Evolutionary conservation across 2,113 vertebrate genomes (phyloP), one percentile per base, ranked within the genome.

Genomic region (Speoplatyrhinus poulsoni): DNA sequence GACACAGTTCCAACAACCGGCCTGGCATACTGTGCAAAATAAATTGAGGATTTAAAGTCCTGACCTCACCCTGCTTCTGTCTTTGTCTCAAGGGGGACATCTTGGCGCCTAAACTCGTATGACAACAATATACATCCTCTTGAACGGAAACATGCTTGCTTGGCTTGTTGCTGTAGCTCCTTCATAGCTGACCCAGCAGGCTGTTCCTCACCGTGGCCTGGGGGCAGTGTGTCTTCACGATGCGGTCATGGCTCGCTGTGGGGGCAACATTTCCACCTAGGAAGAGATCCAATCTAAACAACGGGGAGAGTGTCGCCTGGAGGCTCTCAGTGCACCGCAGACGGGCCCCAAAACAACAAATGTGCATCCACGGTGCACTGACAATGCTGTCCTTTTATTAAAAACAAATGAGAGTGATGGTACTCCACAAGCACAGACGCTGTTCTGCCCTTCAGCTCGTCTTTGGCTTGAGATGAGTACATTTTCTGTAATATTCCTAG

Each of bases 221-320:
- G 61, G 57, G 64, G 54, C 9, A 15, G 32, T 15, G 32, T 15
- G 59, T 76, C 48, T 66, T 63, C 53, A 3, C 63, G 64, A 68
- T 12, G 71, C 55, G 54, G 47, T 79, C 76, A 66, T 72, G 77
- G 59, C 56, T 68, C 47, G 68, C 73, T 83, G 49, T 66, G 66
- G 69, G 74, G 75, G 48, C 36, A 69, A 71, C 69, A 72, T 71
- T 80, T 72, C 67, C 61, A 62, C 59, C 41, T 52, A 76, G 58
- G 72, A 65, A 65, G 50, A 50, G 61, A 80, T 73, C 59, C 74
- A 80, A 70, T 82, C 80, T 65, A 70, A 75, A 68, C 73, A 50
- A 55, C 69, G 50, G 80, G 58, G 68, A 12, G 67, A 62, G 75
- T 19, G 17, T 80, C 60, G 59, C 73, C 80, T 76, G 49, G 12